A percentile compares a stretch with the other conserved stretches of the same genome.
Evolutionary conservation across 2,797 vertebrate genomes (phyloP).

Genomic region (Lates japonicus): DNA sequence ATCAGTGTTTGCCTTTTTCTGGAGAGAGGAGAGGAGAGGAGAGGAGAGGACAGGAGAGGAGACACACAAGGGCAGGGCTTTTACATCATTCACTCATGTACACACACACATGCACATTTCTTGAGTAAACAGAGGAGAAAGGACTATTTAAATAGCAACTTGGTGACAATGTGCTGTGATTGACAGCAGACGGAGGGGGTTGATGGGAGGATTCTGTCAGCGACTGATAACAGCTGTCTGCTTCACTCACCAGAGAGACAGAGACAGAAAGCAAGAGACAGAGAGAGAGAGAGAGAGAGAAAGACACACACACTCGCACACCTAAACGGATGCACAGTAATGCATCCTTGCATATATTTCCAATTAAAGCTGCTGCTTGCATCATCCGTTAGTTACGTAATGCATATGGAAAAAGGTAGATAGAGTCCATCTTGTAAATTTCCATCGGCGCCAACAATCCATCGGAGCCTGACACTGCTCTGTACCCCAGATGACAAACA

Average conservation of each 20-base stretch:
- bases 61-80: slow-evolving; percentile 30
- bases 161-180: slow-evolving; percentile 77
- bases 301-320: background rate
- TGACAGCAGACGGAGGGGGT: slow-evolving; percentile 78
- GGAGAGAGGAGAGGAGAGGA: background rate
- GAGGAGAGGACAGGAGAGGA: no score
- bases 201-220: slow-evolving; percentile 81
- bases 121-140: slow-evolving; percentile 61
- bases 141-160: slow-evolving; percentile 70
- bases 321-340: slow-evolving; percentile 51
- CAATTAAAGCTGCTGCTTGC: slow-evolving; percentile 63
- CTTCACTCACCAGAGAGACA: slow-evolving; percentile 68
- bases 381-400: slow-evolving; percentile 70
- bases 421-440: slow-evolving; percentile 62
- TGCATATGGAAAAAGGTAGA: slow-evolving; percentile 57
- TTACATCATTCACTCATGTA: slow-evolving; percentile 35
- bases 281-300: slow-evolving; percentile 7
- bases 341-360: slow-evolving; percentile 65
- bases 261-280: slow-evolving; percentile 34
- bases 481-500: slow-evolving; percentile 62
- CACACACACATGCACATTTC: slow-evolving; percentile 31
- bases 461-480: slow-evolving; percentile 52
- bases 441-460: slow-evolving; percentile 65
- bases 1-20: slow-evolving; percentile 55
- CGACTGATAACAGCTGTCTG: slow-evolving; percentile 84